Evolutionary conservation across 2,113 vertebrate species (phyloP).

Genomic region (Brienomyrus brachyistius): DNA sequence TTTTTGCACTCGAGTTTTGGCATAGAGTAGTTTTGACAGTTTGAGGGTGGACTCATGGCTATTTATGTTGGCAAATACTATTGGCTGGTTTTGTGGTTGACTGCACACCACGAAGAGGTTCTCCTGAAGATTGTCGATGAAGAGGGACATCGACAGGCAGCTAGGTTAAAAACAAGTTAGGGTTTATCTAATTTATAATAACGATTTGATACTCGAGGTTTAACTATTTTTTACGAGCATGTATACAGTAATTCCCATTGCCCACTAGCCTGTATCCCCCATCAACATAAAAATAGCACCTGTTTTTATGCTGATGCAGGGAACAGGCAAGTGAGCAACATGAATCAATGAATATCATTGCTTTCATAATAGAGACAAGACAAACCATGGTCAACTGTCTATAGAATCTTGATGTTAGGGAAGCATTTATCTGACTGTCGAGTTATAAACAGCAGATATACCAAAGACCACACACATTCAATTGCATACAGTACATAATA

Average conservation of each 20-base stretch:
- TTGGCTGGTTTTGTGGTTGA: background rate
- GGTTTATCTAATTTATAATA: background rate
- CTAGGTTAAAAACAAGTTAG: background rate
- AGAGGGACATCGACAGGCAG: background rate
- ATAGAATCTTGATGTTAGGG: no score
- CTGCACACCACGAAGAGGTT: background rate
- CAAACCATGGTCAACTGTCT: no score
- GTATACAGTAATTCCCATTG: background rate
- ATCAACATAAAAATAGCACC: background rate
- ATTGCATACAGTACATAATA: no score
- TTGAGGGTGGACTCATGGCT: background rate
- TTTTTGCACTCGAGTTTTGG: background rate
- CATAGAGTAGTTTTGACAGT: background rate
- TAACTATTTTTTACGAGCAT: background rate
- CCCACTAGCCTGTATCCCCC: background rate
- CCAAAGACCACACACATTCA: no score
- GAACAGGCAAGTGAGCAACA: no score
- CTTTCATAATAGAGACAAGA: no score
- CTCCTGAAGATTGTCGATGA: background rate
- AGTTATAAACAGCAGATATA: no score
- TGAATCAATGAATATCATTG: no score
- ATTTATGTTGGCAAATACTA: background rate
- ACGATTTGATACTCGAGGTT: background rate
- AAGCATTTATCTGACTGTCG: no score
- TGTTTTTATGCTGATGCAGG: background rate